Base-by-base conservation (phyloP, 2,888 invertebrate species). In the Nemotelus nigrinus region DNA sequence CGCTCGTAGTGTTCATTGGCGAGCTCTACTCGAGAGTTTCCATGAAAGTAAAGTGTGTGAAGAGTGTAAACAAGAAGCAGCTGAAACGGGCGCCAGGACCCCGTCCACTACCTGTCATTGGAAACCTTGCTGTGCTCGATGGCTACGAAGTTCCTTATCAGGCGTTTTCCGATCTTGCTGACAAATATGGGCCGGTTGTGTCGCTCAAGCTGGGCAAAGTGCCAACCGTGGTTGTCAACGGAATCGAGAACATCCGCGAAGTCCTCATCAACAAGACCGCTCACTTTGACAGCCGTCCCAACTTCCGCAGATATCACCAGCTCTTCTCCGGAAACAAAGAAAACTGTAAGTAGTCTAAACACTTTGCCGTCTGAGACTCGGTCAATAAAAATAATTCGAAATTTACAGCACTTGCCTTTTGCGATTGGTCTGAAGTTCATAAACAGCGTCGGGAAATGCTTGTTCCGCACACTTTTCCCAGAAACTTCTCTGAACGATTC, bases 351-450 rank as follows among this genome's bases (percentile, higher is more conserved):
- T 89, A 80, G 3, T 67, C 65, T 57, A 76, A 43, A 5, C 55
- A 43, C 43, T 64, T 68, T 44, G 10, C 39, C 41, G 41, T 65
- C 10, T 78, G 75, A 10, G 58, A 71, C 6, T 44, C 4, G n/a
- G 58, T 58, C 25, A 25, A 57, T 10, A 5, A 10, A 57, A 55
- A 43, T 71, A 2, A 45, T 45, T 58, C 25, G 25, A 25, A 25
- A 25, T 50, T 68, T 78, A 43, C 39, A 92, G 92, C 92, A 77
- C 85, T 92, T 81, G 92, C 92, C n/a, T 91, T 92, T 82, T 92
- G 92, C 84, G 89, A 92, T 83, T 92, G 92, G 91, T 92, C 92
- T 6, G 89, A 90, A 10, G 85, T 90, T 0, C 92, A 92, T 81
- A 91, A 90, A 82, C 84, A 86, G 0, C 87, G 92, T 7, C 87